These are phyloP conservation scores for Entosphenus tridentatus DNA, from an alignment of 2,113 vertebrate species.

Conservation along the genomic window DNA sequence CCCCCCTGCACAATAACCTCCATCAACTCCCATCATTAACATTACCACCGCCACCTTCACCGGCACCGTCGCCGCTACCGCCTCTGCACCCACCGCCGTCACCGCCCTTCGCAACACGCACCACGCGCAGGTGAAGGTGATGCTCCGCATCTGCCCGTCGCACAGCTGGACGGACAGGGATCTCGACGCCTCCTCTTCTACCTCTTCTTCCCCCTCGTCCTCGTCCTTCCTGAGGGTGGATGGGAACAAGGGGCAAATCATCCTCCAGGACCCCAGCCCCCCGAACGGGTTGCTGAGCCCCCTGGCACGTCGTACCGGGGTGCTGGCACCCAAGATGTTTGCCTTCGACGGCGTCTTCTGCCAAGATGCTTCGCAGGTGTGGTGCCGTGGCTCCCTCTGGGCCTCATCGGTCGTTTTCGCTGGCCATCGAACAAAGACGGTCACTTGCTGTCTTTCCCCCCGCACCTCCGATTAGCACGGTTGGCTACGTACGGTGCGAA, in stretches of 20 bases:
- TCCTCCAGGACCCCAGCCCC: conserved; percentile 51
- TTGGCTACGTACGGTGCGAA: no score
- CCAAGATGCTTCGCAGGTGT: conserved; percentile 79
- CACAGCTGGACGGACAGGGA: conserved; percentile 25
- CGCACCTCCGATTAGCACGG: no score
- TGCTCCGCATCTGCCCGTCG: conserved; percentile 69
- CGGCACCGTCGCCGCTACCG: no score
- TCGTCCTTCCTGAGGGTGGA: conserved; percentile 92
- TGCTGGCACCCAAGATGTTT: conserved; percentile 89
- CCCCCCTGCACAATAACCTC: background rate
- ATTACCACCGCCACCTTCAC: no score
- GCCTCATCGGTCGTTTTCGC: no score
- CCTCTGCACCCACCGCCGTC: no score
- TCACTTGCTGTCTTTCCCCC: no score
- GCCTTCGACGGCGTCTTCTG: conserved; percentile 85
- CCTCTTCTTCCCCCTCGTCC: conserved; percentile 16
- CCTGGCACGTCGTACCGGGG: conserved; percentile 50
- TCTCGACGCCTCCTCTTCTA: no score
- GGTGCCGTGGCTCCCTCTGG: conserved; percentile 5
- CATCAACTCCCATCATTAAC: background rate
- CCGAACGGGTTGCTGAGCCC: conserved; percentile 30
- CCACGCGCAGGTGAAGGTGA: conserved; percentile 62
- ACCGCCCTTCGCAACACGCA: no score
- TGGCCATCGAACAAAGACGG: no score
- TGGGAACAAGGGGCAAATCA: conserved; percentile 79